Evolutionary conservation across 2,113 vertebrate genomes (phyloP), one percentile per base, ranked within the genome.

Genomic region (Thalassarche chlororhynchos): DNA sequence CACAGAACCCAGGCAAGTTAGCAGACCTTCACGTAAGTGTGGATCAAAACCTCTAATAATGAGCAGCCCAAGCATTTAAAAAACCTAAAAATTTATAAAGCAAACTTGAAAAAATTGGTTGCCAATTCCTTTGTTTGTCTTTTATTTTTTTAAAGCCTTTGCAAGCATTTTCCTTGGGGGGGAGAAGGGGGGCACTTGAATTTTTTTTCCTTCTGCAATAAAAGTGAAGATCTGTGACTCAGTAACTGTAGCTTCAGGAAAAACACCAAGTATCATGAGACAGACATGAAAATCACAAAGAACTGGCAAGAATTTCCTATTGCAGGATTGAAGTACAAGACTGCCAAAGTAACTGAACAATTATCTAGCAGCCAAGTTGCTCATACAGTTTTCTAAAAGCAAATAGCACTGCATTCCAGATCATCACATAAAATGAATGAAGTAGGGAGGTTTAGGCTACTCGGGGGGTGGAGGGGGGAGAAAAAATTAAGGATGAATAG

Each of bases 361-460:
- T 83, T 85, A 93, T 71, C 81, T 76, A 85, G 84, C 87, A 97
- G 97, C 87, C 94, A 97, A 96, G 91, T 76, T 88, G 89, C 62
- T 96, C 89, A 84, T 44, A 57, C 72, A 79, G 77, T 87, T 97
- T 82, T 95, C 52, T 76, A 72, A 92, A 95, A 87, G 80, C 84
- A 92, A 95, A 94, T 2, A 84, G 69, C 47, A 44, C 29, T 79
- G 58, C 84, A 91, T 89, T 96, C 91, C 86, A 93, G 77, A 96
- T 82, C 91, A 91, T 86, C 86, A 80, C 31, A 79, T 52, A 87
- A 93, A 89, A 75, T 62, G 42, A 91, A 92, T 47, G 57, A 91
- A 44, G 44, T 28, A 85, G n/a, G 79, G 77, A 91, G 52, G 61
- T 64, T 82, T 36, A 72, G 61, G 77, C 47, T 75, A 68, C 69